Evolutionary conservation across 1,140 invertebrate species (phyloP).

Genomic region (Phymorhynchus buccinoides): DNA sequence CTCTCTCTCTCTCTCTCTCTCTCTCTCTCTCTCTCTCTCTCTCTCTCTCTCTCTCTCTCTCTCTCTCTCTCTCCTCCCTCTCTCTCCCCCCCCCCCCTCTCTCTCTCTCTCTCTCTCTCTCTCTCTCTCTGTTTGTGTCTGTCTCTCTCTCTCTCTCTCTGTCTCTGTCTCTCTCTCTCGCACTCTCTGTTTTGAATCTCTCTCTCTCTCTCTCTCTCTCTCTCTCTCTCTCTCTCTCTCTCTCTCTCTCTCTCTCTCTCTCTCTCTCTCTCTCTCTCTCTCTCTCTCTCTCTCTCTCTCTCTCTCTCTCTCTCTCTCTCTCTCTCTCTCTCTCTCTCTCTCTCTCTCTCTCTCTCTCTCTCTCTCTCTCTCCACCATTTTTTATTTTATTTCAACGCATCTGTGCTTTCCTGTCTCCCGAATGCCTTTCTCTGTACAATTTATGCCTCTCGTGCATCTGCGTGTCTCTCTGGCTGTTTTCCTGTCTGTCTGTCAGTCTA

Average conservation of each 20-base stretch:
- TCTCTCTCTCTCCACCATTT: too few species aligned
- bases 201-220: neutral
- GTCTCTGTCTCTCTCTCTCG: neutral
- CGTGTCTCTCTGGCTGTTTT: too few species aligned
- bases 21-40: neutral
- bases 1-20: neutral
- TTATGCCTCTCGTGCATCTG: too few species aligned
- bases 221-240: neutral
- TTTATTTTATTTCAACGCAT: too few species aligned
- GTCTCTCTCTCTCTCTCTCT: neutral
- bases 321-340: neutral
- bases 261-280: neutral
- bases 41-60: neutral
- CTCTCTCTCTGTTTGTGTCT: neutral
- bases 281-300: neutral
- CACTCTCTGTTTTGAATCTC: neutral
- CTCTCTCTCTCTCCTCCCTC: neutral
- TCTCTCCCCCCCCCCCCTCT: neutral
- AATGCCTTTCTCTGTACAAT: too few species aligned
- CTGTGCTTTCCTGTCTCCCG: too few species aligned
- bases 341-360: neutral
- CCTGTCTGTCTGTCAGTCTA: too few species aligned
- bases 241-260: neutral
- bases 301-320: neutral
- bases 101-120: neutral